These are phyloP conservation scores for Ahaetulla prasina DNA, from an alignment of 2,113 vertebrate species.

Conservation along the genomic window DNA sequence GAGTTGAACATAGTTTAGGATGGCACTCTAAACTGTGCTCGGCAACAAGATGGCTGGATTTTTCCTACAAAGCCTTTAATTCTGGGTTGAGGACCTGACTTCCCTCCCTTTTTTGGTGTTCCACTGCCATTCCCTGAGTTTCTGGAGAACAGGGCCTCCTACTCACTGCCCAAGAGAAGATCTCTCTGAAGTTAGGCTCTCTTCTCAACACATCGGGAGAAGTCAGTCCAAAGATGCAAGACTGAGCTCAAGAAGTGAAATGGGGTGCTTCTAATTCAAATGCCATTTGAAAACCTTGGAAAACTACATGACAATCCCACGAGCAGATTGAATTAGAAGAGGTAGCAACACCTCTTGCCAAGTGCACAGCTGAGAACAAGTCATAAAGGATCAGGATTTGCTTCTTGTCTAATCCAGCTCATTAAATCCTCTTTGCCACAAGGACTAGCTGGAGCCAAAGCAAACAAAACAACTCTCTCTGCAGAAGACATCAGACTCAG, in stretches of 20 bases:
- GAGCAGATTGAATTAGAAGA: not conserved
- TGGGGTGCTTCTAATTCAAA: not conserved
- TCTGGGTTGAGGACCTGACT: not conserved
- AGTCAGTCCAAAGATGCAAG: not conserved
- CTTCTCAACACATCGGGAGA: not conserved
- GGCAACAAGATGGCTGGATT: not conserved
- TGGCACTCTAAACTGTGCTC: not conserved
- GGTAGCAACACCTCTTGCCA: slow-evolving; percentile 37
- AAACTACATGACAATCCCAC: not conserved
- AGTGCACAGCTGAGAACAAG: slow-evolving; percentile 42
- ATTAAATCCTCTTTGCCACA: slow-evolving; percentile 59
- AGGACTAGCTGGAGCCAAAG: slow-evolving; percentile 50
- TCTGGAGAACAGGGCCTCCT: not conserved
- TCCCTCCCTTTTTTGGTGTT: not conserved
- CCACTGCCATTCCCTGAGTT: not conserved
- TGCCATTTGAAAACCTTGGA: not conserved
- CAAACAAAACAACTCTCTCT: slow-evolving; percentile 41
- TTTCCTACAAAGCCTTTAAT: not conserved
- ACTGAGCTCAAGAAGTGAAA: not conserved
- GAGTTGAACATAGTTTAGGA: not conserved
- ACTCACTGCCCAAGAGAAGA: not conserved
- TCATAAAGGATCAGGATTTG: slow-evolving; percentile 46
- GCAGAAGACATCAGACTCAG: slow-evolving; percentile 42
- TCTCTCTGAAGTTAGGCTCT: not conserved
- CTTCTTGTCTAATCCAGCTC: slow-evolving; percentile 55